These are phyloP conservation scores for Monodelphis domestica DNA, from an alignment of 2,797 vertebrate genomes.

Conservation along the genomic window DNA sequence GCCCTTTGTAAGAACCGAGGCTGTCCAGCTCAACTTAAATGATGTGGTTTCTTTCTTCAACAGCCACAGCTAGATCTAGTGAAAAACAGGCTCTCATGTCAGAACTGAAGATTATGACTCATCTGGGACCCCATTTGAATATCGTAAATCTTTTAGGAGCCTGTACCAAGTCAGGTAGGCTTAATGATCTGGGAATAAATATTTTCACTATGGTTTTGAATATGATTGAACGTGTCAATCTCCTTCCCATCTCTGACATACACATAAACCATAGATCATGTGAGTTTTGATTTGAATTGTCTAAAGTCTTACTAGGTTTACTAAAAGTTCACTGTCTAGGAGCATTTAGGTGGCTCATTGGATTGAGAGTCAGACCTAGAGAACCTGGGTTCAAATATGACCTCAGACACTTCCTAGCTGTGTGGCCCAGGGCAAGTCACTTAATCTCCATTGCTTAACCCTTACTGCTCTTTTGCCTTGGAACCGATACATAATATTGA, in stretches of 20 bases:
- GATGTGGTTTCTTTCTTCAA: conserved; percentile 57
- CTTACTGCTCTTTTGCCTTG: no score
- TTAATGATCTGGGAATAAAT: not conserved
- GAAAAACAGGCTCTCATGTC: conserved; percentile 99
- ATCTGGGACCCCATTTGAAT: conserved; percentile 98
- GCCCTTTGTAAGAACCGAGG: not conserved
- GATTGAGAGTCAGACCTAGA: no score
- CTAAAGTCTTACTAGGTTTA: not conserved
- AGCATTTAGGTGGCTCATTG: no score
- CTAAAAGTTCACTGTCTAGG: no score
- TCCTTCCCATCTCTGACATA: no score
- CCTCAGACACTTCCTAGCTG: no score
- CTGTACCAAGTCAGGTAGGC: conserved; percentile 97
- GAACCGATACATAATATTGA: no score
- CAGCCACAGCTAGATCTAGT: conserved; percentile 97
- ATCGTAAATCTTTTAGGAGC: conserved; percentile 98
- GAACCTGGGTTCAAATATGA: no score
- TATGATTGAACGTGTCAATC: not conserved
- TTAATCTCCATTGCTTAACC: no score
- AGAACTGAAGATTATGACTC: conserved; percentile 99
- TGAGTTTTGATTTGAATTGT: not conserved
- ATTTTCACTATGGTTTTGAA: not conserved
- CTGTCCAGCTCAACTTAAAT: not conserved
- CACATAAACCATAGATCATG: not conserved
- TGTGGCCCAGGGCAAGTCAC: no score